Conservation (phyloP, 2,797 vertebrate species). For the Pachyuromys duprasi region DNA sequence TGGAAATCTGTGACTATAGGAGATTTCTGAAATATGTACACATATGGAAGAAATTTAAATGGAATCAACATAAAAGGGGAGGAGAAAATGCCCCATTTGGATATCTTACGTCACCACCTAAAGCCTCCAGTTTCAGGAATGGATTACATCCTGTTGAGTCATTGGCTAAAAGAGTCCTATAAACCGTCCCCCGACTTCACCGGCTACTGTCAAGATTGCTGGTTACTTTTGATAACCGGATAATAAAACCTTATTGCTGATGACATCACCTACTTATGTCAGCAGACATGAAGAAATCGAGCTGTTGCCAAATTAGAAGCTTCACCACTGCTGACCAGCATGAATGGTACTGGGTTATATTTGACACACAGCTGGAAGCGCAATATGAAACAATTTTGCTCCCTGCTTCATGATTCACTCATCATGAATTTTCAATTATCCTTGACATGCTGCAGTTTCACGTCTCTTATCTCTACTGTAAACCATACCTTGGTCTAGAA, state of each 20-base stretch:
- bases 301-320: neutral
- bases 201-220: neutral
- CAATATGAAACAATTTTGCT: neutral
- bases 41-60: neutral
- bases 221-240: neutral
- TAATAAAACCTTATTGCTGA: neutral
- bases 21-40: neutral
- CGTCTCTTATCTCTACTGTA: neutral
- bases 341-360: neutral
- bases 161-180: neutral
- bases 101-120: neutral
- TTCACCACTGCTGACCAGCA: neutral
- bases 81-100: neutral
- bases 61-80: no score
- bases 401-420: neutral
- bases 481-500: neutral
- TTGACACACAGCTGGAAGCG: neutral
- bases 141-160: neutral
- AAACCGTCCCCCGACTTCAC: neutral
- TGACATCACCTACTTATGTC: neutral
- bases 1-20: neutral
- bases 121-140: neutral
- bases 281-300: neutral
- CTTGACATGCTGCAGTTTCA: neutral
- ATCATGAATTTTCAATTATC: neutral